Conservation (phyloP, 2,797 vertebrate species). For the Danio kyathit region DNA sequence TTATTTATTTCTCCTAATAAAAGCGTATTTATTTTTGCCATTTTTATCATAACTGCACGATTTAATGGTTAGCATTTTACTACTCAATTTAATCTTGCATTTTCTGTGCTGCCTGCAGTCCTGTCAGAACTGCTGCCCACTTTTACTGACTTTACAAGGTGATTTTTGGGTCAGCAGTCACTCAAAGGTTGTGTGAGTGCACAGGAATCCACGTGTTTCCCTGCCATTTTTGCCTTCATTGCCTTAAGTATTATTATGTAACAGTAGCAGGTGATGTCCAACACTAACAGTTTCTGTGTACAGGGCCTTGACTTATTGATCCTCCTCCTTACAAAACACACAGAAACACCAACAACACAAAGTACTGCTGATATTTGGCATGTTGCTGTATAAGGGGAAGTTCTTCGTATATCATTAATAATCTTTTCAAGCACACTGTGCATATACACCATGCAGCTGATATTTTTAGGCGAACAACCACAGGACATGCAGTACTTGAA, state of each 20-base stretch:
- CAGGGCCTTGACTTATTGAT: background rate
- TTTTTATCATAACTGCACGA: background rate
- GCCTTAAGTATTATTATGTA: slow-evolving; percentile 39
- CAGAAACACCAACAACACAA: background rate
- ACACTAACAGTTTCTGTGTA: slow-evolving; percentile 50
- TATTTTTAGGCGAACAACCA: slow-evolving; percentile 24
- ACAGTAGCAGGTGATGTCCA: slow-evolving; percentile 31
- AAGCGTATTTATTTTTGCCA: background rate
- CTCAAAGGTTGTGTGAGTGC: background rate
- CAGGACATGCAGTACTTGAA: slow-evolving; percentile 44
- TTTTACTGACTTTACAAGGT: background rate
- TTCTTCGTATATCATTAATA: background rate
- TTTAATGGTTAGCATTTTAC: slow-evolving; percentile 6
- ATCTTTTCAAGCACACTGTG: background rate
- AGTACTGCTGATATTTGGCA: background rate
- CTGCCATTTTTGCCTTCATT: background rate
- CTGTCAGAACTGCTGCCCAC: background rate
- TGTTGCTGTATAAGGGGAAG: background rate
- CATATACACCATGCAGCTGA: background rate
- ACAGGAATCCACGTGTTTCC: background rate
- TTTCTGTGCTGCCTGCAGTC: slow-evolving; percentile 8
- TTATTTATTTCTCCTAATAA: background rate
- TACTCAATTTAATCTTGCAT: background rate
- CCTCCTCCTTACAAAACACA: slow-evolving; percentile 17
- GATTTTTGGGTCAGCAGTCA: slow-evolving; percentile 18